Evolutionary conservation across 2,888 invertebrate species (phyloP).

Genomic region (Conops quadrifasciatus): DNA sequence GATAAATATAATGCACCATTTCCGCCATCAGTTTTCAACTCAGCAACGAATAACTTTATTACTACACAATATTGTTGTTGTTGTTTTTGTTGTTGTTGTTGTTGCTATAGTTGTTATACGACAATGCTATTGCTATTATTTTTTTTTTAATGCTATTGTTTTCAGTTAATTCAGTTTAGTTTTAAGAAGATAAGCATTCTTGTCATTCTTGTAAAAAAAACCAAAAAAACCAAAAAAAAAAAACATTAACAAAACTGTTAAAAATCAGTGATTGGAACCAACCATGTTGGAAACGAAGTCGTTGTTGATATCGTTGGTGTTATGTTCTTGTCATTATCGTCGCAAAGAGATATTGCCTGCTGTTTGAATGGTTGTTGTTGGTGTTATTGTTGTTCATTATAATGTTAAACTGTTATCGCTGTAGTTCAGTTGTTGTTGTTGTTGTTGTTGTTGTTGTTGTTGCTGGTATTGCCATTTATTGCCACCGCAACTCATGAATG

Average conservation of each 20-base stretch:
- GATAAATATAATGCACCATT: slow-evolving; percentile 7
- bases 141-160: not conserved
- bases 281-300: too few species aligned
- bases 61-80: not conserved
- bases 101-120: not conserved
- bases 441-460: slow-evolving; percentile 1
- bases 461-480: slow-evolving; percentile 3
- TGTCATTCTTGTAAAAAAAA: too few species aligned
- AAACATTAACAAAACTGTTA: slow-evolving; percentile 6
- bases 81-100: not conserved
- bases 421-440: not conserved
- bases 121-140: too few species aligned
- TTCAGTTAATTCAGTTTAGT: slow-evolving; percentile 6
- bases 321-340: not conserved
- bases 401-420: slow-evolving; percentile 1
- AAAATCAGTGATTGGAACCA: slow-evolving; percentile 32
- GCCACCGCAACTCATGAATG: slow-evolving; percentile 1
- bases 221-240: too few species aligned
- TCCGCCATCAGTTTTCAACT: slow-evolving; percentile 10
- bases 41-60: not conserved
- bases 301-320: too few species aligned
- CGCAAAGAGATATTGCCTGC: not conserved
- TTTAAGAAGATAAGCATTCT: not conserved
- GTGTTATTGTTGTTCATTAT: not conserved
- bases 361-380: not conserved